A percentile compares a stretch with the other conserved stretches of the same genome.
Conservation (phyloP, 1,140 invertebrate genomes). For the Popillia japonica region DNA sequence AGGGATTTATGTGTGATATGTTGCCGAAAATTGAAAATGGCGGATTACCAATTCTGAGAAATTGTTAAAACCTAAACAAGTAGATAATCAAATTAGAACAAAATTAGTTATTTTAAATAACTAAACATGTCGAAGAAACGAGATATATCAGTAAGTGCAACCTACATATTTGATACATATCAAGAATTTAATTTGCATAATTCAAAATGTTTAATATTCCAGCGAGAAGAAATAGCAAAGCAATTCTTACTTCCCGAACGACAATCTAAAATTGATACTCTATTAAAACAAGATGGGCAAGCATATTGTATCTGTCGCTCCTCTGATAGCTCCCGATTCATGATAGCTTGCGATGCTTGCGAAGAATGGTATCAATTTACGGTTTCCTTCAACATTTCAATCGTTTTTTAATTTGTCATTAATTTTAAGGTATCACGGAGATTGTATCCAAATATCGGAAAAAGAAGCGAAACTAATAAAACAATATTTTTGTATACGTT, state of each 20-base stretch:
- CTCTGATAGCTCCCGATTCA: conserved; percentile 91
- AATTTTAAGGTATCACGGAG: conserved; percentile 81
- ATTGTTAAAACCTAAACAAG: too few species aligned
- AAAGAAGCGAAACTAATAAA: conserved; percentile 92
- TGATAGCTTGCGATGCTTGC: conserved; percentile 97
- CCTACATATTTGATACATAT: neutral
- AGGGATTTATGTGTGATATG: too few species aligned
- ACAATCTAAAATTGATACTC: conserved; percentile 89
- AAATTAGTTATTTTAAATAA: neutral
- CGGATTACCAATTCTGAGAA: too few species aligned
- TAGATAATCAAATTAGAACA: too few species aligned
- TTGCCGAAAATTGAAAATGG: too few species aligned
- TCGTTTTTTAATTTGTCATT: neutral
- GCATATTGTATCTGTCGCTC: conserved; percentile 95
- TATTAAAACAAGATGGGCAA: conserved; percentile 87
- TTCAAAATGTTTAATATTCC: conserved; percentile 47
- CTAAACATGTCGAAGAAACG: conserved; percentile 47
- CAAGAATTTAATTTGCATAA: conserved; percentile 5
- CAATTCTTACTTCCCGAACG: conserved; percentile 89
- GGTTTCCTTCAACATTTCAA: neutral
- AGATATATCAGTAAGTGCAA: conserved; percentile 47
- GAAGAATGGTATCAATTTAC: conserved; percentile 86
- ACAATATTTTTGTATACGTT: conserved; percentile 91
- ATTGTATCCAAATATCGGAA: conserved; percentile 95
- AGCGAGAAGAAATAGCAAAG: conserved; percentile 90